Conservation (phyloP, 2,113 vertebrate species). For the Poeciliopsis occidentalis region DNA sequence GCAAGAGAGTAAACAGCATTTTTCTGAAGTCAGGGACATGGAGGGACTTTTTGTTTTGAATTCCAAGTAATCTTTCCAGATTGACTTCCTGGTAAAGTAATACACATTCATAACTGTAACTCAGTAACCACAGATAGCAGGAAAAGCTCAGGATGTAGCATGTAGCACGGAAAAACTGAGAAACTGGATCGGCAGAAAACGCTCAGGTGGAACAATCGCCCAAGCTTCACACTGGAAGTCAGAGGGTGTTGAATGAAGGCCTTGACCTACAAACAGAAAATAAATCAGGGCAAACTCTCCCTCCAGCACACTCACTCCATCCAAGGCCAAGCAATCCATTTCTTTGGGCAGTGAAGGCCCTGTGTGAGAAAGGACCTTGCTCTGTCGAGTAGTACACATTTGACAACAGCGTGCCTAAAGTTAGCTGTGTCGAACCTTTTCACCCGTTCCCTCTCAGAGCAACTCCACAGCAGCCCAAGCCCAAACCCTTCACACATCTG, state of each 20-base stretch:
- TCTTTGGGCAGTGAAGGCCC: conserved; percentile 14
- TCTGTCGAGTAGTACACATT: conserved; percentile 25
- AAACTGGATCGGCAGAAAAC: not conserved
- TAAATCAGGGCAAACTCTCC: conserved; percentile 65
- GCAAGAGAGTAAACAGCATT: conserved; percentile 61
- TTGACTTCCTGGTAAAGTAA: conserved; percentile 31
- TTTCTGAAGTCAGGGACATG: conserved; percentile 50
- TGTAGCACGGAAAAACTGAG: not conserved
- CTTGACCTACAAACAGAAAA: conserved; percentile 51
- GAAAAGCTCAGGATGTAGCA: not conserved
- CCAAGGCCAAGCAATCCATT: conserved; percentile 57
- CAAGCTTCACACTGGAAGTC: conserved; percentile 28
- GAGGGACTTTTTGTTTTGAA: conserved; percentile 33
- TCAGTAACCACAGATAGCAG: conserved; percentile 12
- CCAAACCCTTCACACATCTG: conserved; percentile 13
- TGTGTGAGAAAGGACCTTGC: conserved; percentile 26
- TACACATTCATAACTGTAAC: conserved; percentile 8
- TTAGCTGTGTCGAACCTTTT: conserved; percentile 40
- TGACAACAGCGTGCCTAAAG: conserved; percentile 26
- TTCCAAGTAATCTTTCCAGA: conserved; percentile 39
- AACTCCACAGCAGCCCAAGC: conserved; percentile 15
- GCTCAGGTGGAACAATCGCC: conserved; percentile 3
- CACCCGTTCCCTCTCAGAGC: conserved; percentile 24
- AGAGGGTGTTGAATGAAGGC: conserved; percentile 52
- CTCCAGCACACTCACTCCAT: conserved; percentile 52